Evolutionary conservation across 2,888 invertebrate species (phyloP).

Genomic region (Spisula solida): DNA sequence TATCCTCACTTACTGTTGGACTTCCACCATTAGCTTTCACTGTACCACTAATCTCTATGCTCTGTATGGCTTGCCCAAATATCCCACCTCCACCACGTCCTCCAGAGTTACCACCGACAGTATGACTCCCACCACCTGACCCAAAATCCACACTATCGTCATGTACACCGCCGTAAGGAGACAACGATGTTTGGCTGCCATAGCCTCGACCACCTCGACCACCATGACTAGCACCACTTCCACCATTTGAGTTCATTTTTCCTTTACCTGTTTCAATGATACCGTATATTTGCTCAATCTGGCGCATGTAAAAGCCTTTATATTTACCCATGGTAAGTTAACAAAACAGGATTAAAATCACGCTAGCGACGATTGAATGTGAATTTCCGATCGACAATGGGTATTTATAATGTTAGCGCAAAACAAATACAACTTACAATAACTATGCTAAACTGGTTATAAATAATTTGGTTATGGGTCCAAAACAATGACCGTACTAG

Average conservation of each 20-base stretch:
- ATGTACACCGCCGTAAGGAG: conserved; percentile 76
- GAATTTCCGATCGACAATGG: no score
- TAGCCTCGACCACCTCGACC: conserved; percentile 76
- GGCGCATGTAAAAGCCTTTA: no score
- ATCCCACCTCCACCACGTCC: conserved; percentile 79
- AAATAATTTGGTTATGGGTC: no score
- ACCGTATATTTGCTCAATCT: not conserved
- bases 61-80: conserved; percentile 53
- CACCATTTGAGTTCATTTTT: conserved; percentile 62
- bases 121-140: conserved; percentile 76
- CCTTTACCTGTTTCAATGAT: conserved; percentile 52
- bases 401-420: no score
- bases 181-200: conserved; percentile 51
- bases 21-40: conserved; percentile 66
- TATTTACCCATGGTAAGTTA: no score
- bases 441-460: no score
- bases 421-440: no score
- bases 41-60: conserved; percentile 60
- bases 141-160: conserved; percentile 72
- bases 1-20: conserved; percentile 63
- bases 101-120: conserved; percentile 56
- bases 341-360: no score
- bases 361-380: no score
- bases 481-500: no score
- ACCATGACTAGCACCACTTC: conserved; percentile 77